These are phyloP conservation scores for Ailuropoda melanoleuca DNA, from an alignment of 2,113 vertebrate species.

Conservation along the genomic window DNA sequence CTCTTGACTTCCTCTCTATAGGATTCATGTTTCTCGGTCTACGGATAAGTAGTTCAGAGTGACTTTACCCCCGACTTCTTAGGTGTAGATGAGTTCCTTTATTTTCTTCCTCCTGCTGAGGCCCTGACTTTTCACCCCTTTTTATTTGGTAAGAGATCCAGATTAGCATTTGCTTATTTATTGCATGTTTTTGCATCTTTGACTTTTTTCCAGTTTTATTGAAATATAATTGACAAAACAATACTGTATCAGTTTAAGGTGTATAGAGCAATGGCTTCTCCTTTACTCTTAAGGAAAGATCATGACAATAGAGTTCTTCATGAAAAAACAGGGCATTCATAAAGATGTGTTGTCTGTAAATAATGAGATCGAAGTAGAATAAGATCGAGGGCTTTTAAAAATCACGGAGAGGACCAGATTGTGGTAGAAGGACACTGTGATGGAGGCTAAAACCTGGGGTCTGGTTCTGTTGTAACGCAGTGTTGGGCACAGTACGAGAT, in stretches of 20 bases:
- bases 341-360: not conserved
- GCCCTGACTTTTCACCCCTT: not conserved
- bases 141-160: not conserved
- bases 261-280: not conserved
- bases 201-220: not conserved
- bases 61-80: not conserved
- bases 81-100: not conserved
- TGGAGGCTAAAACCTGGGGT: not conserved
- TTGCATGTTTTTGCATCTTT: not conserved
- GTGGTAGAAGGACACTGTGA: not conserved
- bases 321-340: not conserved
- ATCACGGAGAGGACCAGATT: not conserved
- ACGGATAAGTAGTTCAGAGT: not conserved
- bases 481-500: not conserved
- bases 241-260: not conserved
- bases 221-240: not conserved
- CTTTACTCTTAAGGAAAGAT: not conserved
- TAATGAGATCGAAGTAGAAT: not conserved
- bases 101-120: not conserved
- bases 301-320: not conserved
- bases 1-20: not conserved
- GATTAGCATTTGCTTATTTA: not conserved
- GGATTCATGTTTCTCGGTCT: not conserved
- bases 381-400: not conserved
- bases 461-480: not conserved